These are phyloP conservation scores for Spondyliosoma cantharus DNA, from an alignment of 2,797 vertebrate species.

Conservation along the genomic window DNA sequence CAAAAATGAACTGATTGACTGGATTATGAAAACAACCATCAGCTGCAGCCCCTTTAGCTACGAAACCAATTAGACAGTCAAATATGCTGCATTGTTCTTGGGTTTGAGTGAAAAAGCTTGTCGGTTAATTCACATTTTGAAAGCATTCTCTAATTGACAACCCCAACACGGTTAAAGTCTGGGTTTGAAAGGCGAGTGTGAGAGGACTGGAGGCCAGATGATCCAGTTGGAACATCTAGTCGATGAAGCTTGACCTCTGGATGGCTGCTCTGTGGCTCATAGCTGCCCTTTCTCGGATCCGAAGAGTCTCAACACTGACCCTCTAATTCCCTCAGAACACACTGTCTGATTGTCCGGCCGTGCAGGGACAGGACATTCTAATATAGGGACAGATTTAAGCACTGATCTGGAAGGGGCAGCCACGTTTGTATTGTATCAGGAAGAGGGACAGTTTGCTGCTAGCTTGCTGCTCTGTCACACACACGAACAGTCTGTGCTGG, in stretches of 20 bases:
- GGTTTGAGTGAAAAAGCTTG: neutral
- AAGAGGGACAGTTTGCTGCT: slow-evolving; percentile 50
- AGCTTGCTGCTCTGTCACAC: slow-evolving; percentile 24
- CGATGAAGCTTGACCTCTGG: slow-evolving; percentile 63
- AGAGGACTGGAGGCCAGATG: slow-evolving; percentile 32
- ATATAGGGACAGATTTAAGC: slow-evolving; percentile 50
- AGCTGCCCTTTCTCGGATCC: slow-evolving; percentile 46
- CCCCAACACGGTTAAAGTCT: neutral
- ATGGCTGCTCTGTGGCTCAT: slow-evolving; percentile 49
- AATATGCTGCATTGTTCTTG: too few species aligned
- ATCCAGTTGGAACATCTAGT: slow-evolving; percentile 50
- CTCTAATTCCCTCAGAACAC: slow-evolving; percentile 50
- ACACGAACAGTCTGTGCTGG: slow-evolving; percentile 40
- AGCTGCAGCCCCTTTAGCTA: too few species aligned
- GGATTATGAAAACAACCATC: too few species aligned
- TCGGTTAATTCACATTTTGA: neutral
- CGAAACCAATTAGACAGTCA: too few species aligned
- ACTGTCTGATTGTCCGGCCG: slow-evolving; percentile 35
- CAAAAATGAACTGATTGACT: too few species aligned
- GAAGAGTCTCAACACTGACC: slow-evolving; percentile 45
- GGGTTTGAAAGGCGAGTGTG: slow-evolving; percentile 8
- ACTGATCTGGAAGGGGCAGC: slow-evolving; percentile 57
- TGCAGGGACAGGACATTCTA: slow-evolving; percentile 27
- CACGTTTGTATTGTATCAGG: slow-evolving; percentile 45
- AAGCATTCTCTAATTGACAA: slow-evolving; percentile 7